Evolutionary conservation across 2,888 invertebrate species (phyloP).

Genomic region (Kuschelorhynchus macadamiae): DNA sequence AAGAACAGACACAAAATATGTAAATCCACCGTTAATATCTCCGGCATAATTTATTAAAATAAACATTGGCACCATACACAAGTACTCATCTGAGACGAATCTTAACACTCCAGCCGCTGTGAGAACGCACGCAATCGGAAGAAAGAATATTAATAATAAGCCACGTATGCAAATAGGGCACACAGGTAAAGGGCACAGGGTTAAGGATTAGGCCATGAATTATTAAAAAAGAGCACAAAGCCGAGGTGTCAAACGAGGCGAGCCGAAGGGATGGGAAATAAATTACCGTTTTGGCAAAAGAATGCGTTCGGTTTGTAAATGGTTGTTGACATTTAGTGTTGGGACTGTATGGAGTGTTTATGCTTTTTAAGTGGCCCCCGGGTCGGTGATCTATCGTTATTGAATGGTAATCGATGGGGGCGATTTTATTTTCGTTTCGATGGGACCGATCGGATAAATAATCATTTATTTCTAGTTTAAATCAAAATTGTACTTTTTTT

Average conservation of each 20-base stretch:
- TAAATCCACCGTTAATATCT: constrained; percentile 35
- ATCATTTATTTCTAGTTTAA: too few species aligned
- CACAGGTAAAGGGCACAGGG: constrained; percentile 46
- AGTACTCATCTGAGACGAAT: constrained; percentile 51
- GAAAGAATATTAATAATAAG: constrained; percentile 41
- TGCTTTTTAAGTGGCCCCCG: constrained; percentile 45
- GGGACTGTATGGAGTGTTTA: constrained; percentile 47
- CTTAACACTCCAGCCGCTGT: constrained; percentile 46
- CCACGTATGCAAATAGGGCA: constrained; percentile 36
- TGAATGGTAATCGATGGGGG: constrained; percentile 42
- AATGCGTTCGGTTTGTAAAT: constrained; percentile 50
- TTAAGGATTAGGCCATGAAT: constrained; percentile 47
- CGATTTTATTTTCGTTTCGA: background rate
- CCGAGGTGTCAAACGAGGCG: constrained; percentile 42
- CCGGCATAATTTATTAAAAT: constrained; percentile 48
- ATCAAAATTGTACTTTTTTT: too few species aligned
- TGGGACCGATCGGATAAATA: too few species aligned
- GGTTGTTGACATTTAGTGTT: constrained; percentile 49
- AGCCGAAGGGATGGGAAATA: constrained; percentile 39
- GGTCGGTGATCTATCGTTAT: constrained; percentile 43
- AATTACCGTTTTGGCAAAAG: constrained; percentile 46
- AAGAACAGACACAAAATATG: constrained; percentile 19
- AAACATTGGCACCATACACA: constrained; percentile 45
- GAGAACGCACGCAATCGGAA: constrained; percentile 39
- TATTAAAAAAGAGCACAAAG: constrained; percentile 46